phyloP scores from a whole-genome alignment of 2,113 vertebrate species.

The Solea senegalensis region DNA sequence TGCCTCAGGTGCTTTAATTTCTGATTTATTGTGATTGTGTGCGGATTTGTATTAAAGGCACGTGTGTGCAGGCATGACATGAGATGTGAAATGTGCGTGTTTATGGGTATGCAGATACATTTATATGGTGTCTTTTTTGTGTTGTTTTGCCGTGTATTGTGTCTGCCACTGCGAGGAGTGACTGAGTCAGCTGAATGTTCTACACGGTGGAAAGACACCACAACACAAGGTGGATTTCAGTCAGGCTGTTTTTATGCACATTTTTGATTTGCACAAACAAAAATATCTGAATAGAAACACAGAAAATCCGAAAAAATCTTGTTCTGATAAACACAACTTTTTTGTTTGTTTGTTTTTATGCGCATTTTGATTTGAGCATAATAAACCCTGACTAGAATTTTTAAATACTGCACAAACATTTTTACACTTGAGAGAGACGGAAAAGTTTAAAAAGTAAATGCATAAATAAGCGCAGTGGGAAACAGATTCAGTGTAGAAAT shows the following conservation, averaged over 20 bases:
- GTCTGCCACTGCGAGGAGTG: background rate
- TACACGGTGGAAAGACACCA: background rate
- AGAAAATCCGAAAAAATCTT: background rate
- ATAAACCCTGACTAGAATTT: too few species aligned
- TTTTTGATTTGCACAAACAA: background rate
- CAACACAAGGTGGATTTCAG: background rate
- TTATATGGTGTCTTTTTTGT: background rate
- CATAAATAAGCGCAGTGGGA: background rate
- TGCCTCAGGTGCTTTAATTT: background rate
- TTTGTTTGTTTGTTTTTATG: too few species aligned
- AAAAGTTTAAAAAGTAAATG: background rate
- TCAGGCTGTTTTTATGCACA: background rate
- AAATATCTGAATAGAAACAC: background rate
- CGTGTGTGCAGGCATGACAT: background rate
- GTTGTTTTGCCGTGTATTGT: background rate
- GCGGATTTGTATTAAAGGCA: too few species aligned
- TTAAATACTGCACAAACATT: too few species aligned
- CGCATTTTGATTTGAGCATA: too few species aligned
- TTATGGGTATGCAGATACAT: background rate
- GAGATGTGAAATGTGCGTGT: background rate
- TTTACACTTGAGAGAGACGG: background rate
- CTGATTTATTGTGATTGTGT: background rate
- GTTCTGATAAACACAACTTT: background rate
- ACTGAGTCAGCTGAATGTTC: constrained; percentile 8
- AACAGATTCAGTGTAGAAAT: background rate